Conservation (phyloP, 2,797 vertebrate species). For the Coregonus ussuriensis region DNA sequence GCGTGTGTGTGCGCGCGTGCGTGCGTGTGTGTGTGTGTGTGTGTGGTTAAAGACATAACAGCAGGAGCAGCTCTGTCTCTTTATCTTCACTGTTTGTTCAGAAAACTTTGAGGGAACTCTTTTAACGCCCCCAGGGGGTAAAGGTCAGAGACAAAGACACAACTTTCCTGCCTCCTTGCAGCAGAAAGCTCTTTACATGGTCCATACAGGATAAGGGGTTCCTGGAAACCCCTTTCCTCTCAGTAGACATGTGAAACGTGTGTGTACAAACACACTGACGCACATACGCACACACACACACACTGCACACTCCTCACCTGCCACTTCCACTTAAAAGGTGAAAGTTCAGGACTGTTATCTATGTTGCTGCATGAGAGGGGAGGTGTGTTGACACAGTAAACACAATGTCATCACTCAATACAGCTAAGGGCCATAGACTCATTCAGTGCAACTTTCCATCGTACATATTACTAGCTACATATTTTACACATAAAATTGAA, state of each 20-base stretch:
- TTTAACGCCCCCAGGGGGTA: not conserved
- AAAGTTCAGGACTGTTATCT: not conserved
- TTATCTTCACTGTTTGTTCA: conserved; percentile 54
- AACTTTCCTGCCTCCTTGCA: not conserved
- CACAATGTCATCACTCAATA: not conserved
- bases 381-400: not conserved
- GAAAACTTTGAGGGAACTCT: conserved; percentile 42
- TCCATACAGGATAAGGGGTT: no score
- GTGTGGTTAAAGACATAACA: conserved; percentile 28
- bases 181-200: no score
- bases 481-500: conserved; percentile 54
- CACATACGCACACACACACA: conserved; percentile 12
- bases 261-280: conserved; percentile 12
- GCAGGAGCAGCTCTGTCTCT: conserved; percentile 68
- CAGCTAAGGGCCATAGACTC: not conserved
- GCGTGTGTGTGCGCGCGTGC: conserved; percentile 14
- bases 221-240: no score
- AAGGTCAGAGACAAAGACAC: conserved; percentile 11
- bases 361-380: not conserved
- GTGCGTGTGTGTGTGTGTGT: not conserved
- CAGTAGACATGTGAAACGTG: not conserved
- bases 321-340: not conserved
- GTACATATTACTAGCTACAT: not conserved
- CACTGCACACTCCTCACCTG: conserved; percentile 14
- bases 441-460: not conserved